Evolutionary conservation across 2,888 invertebrate genomes (phyloP), one percentile per base, ranked within the genome.

Genomic region (Drosophila barbarae): DNA sequence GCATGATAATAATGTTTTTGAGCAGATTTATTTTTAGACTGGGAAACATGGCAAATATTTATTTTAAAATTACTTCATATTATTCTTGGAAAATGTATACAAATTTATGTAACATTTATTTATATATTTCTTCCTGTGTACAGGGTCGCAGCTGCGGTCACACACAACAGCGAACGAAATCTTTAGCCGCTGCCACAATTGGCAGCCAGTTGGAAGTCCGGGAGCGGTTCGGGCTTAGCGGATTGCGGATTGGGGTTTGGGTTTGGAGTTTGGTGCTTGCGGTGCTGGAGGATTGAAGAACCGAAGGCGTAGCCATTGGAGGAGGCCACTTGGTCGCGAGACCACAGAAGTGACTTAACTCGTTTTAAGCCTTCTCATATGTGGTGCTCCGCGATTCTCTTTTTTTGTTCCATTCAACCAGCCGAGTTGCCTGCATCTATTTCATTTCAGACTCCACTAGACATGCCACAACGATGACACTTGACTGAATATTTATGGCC

Each of bases 401-500:
- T 18, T 44, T 41, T 28, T 52, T 38, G 18, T 35, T 35, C 63
- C 53, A 44, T 51, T 36, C 56, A 44, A 34, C 28, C 56, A 58
- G 53, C 58, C 53, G 58, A 30, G 51, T 32, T 21, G 34, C 47
- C 39, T 52, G 75, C 77, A 74, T 84, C 79, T 79, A 79, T 81
- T 81, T 78, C 81, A 79, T 80, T 84, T 81, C 68, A 81, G 81
- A 83, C 79, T 83, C 76, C 82, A 81, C 67, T 78, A 79, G 78
- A 78, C 77, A 78, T 78, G 84, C 81, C 81, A 72, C 81, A 69
- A 71, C 71, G 81, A 79, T 79, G 79, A 82, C 83, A 84, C 83
- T 82, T 81, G 81, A 81, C 81, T 81, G 84, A 82, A 81, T 81
- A 81, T 81, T 81, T 81, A 81, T 81, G 81, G 75, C 83, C 84